phyloP scores from a whole-genome alignment of 2,113 vertebrate genomes.

The Bubo bubo region DNA sequence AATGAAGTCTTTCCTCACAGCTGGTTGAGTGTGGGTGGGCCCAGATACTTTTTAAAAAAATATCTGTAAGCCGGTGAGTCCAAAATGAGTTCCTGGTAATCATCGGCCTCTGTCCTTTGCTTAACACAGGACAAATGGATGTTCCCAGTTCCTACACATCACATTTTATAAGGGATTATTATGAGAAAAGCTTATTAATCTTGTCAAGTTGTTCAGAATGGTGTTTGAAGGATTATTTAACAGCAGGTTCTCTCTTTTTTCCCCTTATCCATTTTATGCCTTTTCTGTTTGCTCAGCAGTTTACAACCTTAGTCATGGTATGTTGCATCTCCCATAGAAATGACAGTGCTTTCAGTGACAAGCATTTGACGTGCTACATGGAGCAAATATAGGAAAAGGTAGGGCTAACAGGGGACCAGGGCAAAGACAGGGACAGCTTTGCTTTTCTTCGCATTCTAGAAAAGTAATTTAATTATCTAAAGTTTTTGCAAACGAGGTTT shows the following conservation, averaged over 20 bases:
- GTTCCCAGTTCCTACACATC: neutral
- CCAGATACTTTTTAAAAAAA: neutral
- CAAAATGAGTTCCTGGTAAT: neutral
- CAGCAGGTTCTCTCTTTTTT: neutral
- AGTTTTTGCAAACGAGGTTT: neutral
- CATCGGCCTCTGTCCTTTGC: neutral
- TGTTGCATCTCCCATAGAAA: neutral
- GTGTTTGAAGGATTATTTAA: constrained; percentile 6
- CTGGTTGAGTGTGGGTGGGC: neutral
- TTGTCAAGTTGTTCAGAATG: constrained; percentile 9
- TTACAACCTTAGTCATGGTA: constrained; percentile 31
- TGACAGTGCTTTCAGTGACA: neutral
- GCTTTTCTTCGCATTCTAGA: neutral
- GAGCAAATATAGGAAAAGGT: neutral
- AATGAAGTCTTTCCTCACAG: neutral
- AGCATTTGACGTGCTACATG: neutral
- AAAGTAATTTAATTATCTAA: neutral
- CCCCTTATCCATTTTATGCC: neutral
- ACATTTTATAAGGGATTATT: neutral
- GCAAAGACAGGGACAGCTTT: neutral
- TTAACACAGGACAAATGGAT: neutral
- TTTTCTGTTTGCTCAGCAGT: constrained; percentile 35
- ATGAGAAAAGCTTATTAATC: constrained; percentile 43
- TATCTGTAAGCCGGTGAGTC: accelerated
- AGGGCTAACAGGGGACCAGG: neutral